Percentiles rank a stretch among this genome's conserved stretches.
phyloP scores from a whole-genome alignment of 2,113 vertebrate genomes.

The Ondatra zibethicus region DNA sequence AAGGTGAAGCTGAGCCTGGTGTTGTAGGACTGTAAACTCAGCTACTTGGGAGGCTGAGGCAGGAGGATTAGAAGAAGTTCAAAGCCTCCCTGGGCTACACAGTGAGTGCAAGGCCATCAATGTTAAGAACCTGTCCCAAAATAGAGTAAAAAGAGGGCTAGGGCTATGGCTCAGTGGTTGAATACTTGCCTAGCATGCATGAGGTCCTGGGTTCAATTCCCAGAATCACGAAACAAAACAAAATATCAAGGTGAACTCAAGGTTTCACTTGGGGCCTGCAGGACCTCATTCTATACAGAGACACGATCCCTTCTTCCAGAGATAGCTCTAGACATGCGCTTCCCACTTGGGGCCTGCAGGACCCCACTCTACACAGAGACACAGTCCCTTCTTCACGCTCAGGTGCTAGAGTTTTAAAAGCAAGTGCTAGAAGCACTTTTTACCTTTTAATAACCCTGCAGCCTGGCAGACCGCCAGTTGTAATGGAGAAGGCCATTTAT shows the following conservation, averaged over 20 bases:
- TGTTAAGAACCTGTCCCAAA: background rate
- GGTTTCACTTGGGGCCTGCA: background rate
- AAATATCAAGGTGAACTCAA: background rate
- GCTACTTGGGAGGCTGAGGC: background rate
- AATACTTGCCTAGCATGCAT: background rate
- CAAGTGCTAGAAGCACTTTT: background rate
- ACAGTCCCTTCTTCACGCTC: background rate
- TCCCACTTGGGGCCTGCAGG: background rate
- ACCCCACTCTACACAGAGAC: background rate
- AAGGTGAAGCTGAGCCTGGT: background rate
- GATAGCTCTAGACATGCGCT: too few species aligned
- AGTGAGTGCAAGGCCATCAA: background rate
- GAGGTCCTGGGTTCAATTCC: background rate
- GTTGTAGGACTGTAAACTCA: background rate
- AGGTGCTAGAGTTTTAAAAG: background rate
- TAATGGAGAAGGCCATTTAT: background rate
- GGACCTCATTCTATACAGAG: too few species aligned
- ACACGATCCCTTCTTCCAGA: background rate
- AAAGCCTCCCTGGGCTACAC: background rate
- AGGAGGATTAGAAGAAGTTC: background rate
- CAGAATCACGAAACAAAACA: background rate
- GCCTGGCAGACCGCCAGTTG: background rate
- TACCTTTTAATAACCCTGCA: conserved; percentile 38
- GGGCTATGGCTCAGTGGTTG: background rate
- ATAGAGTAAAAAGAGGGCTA: background rate